phyloP scores from a whole-genome alignment of 2,113 vertebrate genomes.

The Vireo altiloquus region DNA sequence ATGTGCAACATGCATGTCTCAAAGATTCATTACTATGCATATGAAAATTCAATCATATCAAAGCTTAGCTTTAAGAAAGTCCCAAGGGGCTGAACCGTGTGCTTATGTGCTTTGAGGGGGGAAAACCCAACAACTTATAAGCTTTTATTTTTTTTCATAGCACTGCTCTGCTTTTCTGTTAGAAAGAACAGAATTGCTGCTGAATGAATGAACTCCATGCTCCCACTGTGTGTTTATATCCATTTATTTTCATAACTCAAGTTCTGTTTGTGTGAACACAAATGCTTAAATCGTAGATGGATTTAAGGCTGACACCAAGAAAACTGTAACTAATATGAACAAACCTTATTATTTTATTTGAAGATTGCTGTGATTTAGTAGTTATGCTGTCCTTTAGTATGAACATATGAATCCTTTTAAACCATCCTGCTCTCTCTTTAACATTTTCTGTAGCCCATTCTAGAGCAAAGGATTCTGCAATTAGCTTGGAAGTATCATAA shows the following conservation, averaged over 20 bases:
- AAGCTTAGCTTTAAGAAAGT: constrained; percentile 32
- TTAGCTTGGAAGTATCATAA: not conserved
- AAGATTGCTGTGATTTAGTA: not conserved
- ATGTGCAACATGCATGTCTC: constrained; percentile 30
- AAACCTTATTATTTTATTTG: not conserved
- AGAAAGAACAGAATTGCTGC: not conserved
- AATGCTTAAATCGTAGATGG: not conserved
- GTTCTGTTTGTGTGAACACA: not conserved
- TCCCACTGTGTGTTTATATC: not conserved
- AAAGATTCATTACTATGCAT: constrained; percentile 42
- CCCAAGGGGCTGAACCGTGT: not conserved
- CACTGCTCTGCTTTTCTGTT: not conserved
- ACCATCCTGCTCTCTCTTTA: not conserved
- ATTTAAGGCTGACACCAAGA: not conserved
- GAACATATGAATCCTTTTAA: not conserved
- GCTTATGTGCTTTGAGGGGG: not conserved
- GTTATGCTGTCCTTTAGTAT: not conserved
- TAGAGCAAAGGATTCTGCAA: not conserved
- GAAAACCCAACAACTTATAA: not conserved
- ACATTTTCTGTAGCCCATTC: not conserved
- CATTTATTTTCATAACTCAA: not conserved
- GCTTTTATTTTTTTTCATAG: not conserved
- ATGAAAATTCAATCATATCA: constrained; percentile 57
- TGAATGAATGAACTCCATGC: not conserved
- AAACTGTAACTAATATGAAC: not conserved